Evolutionary conservation across 2,888 invertebrate genomes (phyloP).

Genomic region (Cephus pygmeus): DNA sequence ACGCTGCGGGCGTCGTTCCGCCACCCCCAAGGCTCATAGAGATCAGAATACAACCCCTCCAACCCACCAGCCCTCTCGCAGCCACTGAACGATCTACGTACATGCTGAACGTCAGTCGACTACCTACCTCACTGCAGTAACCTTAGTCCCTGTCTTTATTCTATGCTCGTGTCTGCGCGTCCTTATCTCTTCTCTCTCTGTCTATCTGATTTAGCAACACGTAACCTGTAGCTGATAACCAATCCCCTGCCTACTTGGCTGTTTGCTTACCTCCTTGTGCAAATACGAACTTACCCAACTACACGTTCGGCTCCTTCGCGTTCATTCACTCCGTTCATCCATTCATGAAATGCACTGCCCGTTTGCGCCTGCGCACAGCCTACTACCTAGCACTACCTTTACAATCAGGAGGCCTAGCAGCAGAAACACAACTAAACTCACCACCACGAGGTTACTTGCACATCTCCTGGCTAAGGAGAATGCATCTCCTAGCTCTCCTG

Average conservation of each 20-base stretch:
- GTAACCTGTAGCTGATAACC: background rate
- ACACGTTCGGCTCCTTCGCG: background rate
- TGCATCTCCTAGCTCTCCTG: too few species aligned
- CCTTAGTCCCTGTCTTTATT: constrained; percentile 1
- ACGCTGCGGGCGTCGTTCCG: constrained; percentile 23
- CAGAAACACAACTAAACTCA: background rate
- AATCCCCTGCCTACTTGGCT: background rate
- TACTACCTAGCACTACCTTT: background rate
- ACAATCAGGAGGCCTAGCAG: background rate
- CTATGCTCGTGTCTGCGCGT: background rate
- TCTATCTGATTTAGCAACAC: background rate
- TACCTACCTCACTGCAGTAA: constrained; percentile 22
- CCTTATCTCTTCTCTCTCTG: background rate
- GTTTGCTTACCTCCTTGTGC: background rate
- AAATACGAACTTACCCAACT: background rate
- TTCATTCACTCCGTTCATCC: constrained; percentile 42
- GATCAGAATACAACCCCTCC: constrained; percentile 4
- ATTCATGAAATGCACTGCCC: constrained; percentile 50
- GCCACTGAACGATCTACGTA: background rate
- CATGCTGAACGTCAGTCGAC: background rate
- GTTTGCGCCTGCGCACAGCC: constrained; percentile 37
- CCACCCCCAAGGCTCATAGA: constrained; percentile 19
- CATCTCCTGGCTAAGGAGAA: background rate
- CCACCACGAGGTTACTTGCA: background rate
- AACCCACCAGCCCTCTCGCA: constrained; percentile 25